Evolutionary conservation across 2,888 invertebrate species (phyloP).

Genomic region (Eremobia ochroleuca): DNA sequence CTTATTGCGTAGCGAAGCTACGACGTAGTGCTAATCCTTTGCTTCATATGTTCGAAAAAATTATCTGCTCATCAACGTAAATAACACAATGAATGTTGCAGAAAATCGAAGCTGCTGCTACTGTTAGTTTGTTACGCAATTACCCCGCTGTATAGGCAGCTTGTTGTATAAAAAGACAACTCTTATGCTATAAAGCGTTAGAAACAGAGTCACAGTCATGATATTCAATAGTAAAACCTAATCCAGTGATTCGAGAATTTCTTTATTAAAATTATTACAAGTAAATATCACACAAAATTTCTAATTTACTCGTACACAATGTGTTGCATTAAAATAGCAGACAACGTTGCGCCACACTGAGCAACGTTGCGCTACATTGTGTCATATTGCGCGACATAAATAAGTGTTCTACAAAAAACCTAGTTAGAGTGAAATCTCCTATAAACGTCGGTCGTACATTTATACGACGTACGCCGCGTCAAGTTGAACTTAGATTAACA

Average conservation of each 20-base stretch:
- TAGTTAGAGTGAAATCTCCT: neutral
- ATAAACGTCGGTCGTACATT: neutral
- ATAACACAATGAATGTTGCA: too few relatives aligned
- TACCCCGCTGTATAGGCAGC: neutral
- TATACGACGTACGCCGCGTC: neutral
- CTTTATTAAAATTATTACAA: neutral
- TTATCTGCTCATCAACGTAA: too few relatives aligned
- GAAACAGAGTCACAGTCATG: neutral
- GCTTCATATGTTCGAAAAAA: too few relatives aligned
- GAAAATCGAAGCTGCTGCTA: too few relatives aligned
- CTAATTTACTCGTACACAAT: slow-evolving; percentile 5
- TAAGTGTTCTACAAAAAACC: slow-evolving; percentile 20
- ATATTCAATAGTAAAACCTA: neutral
- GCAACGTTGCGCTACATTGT: slow-evolving; percentile 8
- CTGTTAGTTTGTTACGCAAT: too few relatives aligned
- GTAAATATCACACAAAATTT: slow-evolving; percentile 23
- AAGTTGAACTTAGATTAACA: too few relatives aligned
- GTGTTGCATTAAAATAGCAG: slow-evolving; percentile 1
- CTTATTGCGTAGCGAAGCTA: too few relatives aligned
- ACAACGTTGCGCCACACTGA: slow-evolving; percentile 10
- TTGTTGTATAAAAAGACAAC: neutral
- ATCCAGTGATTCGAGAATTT: neutral
- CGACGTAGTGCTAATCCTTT: too few relatives aligned
- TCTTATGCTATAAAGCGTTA: neutral
- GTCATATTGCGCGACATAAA: neutral